Conservation (phyloP, 2,113 vertebrate genomes). For the Marmota monax region DNA sequence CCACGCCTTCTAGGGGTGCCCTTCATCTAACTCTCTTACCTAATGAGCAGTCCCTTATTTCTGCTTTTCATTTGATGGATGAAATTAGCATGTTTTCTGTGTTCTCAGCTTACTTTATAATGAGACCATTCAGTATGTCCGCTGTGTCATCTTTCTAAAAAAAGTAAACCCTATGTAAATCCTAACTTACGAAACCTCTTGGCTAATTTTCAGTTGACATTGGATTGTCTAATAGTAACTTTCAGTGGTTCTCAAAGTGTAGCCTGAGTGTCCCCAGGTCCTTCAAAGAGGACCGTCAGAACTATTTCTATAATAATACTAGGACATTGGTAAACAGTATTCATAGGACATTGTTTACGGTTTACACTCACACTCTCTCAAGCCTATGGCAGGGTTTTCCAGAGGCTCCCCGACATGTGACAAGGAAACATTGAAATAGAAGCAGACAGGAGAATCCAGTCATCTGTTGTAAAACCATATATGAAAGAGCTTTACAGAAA, state of each 20-base stretch:
- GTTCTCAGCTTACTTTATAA: background rate
- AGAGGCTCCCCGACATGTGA: background rate
- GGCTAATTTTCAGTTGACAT: background rate
- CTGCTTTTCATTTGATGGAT: background rate
- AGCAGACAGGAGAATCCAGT: slow-evolving; percentile 30
- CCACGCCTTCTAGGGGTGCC: background rate
- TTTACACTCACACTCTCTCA: slow-evolving; percentile 26
- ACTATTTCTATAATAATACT: background rate
- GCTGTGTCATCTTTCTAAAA: background rate
- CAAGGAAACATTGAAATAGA: slow-evolving; percentile 33
- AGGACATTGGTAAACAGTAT: background rate
- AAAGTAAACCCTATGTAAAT: slow-evolving; percentile 20
- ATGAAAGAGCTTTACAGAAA: slow-evolving; percentile 46
- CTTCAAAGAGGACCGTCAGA: background rate
- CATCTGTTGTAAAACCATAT: background rate
- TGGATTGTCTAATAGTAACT: background rate
- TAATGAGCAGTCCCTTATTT: background rate
- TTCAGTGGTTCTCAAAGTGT: background rate
- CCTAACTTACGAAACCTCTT: background rate
- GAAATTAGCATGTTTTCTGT: background rate
- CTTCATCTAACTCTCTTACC: background rate
- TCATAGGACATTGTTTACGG: background rate
- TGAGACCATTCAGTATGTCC: background rate
- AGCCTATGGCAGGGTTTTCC: background rate
- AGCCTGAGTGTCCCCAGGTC: background rate